These are phyloP conservation scores for Leptogaster cylindrica DNA, from an alignment of 2,888 invertebrate species.

Conservation along the genomic window DNA sequence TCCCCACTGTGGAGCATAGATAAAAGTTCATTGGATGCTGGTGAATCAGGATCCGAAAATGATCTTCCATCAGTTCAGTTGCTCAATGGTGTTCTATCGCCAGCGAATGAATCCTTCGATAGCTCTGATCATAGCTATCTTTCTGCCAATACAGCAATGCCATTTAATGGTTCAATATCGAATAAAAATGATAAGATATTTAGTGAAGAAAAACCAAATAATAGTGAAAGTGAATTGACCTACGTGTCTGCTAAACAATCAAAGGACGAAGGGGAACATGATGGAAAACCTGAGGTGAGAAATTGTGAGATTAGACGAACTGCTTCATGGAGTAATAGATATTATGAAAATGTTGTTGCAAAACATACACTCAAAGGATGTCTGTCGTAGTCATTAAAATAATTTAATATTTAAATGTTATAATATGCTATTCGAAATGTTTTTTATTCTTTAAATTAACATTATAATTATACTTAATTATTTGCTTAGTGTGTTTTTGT, in stretches of 20 bases:
- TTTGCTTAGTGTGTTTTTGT: too few species aligned
- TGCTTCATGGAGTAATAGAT: conserved; percentile 63
- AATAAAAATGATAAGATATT: conserved; percentile 11
- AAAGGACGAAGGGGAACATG: not conserved
- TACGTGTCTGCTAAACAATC: not conserved
- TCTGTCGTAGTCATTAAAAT: conserved; percentile 55
- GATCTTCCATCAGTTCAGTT: conserved; percentile 41
- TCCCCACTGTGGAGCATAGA: conserved; percentile 67
- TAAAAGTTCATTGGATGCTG: conserved; percentile 61
- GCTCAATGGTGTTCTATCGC: conserved; percentile 52
- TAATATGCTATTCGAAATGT: too few species aligned
- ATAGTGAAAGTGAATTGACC: not conserved
- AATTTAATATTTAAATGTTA: not conserved
- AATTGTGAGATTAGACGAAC: conserved; percentile 51
- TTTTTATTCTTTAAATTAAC: too few species aligned
- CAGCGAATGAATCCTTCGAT: conserved; percentile 59
- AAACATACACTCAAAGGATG: conserved; percentile 68
- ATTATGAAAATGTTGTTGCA: conserved; percentile 64
- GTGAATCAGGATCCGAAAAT: conserved; percentile 48
- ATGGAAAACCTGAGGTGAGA: conserved; percentile 47
- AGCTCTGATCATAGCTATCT: conserved; percentile 59
- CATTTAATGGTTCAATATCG: not conserved
- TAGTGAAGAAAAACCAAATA: not conserved
- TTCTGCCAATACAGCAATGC: conserved; percentile 53
- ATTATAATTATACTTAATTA: too few species aligned